phyloP scores from a whole-genome alignment of 2,797 vertebrate genomes.

The Karalla daura region DNA sequence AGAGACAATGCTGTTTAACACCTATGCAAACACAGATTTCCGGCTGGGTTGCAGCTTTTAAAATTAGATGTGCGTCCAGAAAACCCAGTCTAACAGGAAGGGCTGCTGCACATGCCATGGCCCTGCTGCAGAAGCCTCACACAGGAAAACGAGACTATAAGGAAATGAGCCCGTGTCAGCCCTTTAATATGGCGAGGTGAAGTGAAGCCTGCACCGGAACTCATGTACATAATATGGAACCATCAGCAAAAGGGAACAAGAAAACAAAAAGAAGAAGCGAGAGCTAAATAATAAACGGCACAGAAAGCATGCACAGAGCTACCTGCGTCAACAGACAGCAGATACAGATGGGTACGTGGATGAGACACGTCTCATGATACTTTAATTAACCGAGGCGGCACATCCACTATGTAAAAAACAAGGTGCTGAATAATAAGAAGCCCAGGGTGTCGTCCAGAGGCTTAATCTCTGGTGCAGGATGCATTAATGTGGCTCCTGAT shows the following conservation, averaged over 20 bases:
- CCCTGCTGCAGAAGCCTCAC: not conserved
- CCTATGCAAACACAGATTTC: not conserved
- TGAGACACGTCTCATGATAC: not conserved
- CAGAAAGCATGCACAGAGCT: not conserved
- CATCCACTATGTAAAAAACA: no score
- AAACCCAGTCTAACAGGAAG: constrained; percentile 51
- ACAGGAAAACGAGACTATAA: not conserved
- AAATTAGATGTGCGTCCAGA: constrained; percentile 16
- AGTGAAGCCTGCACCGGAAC: constrained; percentile 1
- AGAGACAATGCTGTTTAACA: not conserved
- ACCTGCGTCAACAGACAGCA: not conserved
- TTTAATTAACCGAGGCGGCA: not conserved
- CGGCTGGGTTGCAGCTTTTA: not conserved
- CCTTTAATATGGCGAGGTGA: not conserved
- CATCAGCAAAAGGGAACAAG: constrained; percentile 25
- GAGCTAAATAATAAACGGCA: constrained; percentile 15
- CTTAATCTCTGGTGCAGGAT: not conserved
- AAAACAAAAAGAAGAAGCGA: constrained; percentile 34
- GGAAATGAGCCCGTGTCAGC: not conserved
- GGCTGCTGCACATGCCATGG: not conserved
- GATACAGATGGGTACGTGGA: not conserved
- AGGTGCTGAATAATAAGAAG: not conserved
- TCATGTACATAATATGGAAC: not conserved
- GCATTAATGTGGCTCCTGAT: constrained; percentile 4
- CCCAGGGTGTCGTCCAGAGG: not conserved